A percentile compares a stretch with the other conserved stretches of the same genome.
These are phyloP conservation scores for Mormyrops boulengeri DNA, from an alignment of 2,797 vertebrate species.

Conservation along the genomic window DNA sequence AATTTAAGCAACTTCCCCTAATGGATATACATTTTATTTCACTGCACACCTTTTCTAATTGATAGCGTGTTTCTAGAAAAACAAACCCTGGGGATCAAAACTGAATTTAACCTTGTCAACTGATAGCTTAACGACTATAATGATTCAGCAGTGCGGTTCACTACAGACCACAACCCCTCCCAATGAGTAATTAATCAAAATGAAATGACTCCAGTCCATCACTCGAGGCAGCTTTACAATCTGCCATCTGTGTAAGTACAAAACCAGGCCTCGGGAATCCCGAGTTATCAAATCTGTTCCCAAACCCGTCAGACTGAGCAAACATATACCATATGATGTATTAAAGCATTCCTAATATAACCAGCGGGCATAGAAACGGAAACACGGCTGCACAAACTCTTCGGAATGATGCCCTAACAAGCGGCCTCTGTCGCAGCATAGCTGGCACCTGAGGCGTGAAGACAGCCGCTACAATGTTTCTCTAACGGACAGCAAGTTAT, in stretches of 20 bases:
- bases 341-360: neutral
- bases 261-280: neutral
- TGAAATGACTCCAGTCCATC: neutral
- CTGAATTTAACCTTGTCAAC: neutral
- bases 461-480: neutral
- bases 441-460: neutral
- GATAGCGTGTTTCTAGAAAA: neutral
- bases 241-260: neutral
- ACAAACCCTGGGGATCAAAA: neutral
- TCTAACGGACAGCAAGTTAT: neutral
- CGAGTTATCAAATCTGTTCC: neutral
- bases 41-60: neutral
- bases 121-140: neutral
- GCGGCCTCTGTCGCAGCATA: neutral
- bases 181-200: neutral
- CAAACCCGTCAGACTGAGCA: neutral
- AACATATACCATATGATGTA: neutral
- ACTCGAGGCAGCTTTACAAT: neutral
- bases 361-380: neutral
- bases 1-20: neutral
- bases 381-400: neutral
- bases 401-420: neutral
- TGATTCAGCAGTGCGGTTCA: neutral
- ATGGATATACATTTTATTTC: neutral
- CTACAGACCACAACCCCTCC: neutral